phyloP scores from a whole-genome alignment of 2,797 vertebrate genomes.

The Ciconia nigra region DNA sequence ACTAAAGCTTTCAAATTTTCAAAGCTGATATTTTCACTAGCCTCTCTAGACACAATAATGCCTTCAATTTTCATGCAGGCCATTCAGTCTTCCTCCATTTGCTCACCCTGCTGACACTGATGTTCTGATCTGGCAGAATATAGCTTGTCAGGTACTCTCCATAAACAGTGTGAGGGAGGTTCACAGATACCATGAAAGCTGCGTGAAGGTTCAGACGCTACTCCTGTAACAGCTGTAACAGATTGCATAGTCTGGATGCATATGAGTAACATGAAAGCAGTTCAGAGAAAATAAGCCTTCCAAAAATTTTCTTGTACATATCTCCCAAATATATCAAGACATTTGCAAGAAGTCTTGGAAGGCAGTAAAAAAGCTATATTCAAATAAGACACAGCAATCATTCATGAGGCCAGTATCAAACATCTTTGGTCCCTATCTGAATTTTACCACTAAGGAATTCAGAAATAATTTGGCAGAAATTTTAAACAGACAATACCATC shows the following conservation, averaged over 20 bases:
- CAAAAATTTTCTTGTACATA: neutral
- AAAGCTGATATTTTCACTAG: neutral
- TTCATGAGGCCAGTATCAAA: neutral
- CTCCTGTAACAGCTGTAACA: neutral
- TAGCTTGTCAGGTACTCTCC: neutral
- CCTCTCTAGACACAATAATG: neutral
- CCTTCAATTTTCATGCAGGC: neutral
- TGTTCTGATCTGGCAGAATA: neutral
- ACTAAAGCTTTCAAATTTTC: neutral
- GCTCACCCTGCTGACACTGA: neutral
- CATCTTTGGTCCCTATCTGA: neutral
- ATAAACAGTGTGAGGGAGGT: neutral
- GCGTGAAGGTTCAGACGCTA: neutral
- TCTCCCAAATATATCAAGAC: neutral
- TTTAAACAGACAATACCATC: neutral
- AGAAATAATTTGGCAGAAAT: neutral
- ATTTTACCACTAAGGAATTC: neutral
- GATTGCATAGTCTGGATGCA: neutral
- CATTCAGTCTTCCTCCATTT: neutral
- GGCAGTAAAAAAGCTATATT: neutral
- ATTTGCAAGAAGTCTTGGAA: neutral
- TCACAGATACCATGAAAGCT: neutral
- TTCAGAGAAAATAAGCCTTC: neutral
- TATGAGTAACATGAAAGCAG: neutral
- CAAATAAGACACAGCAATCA: neutral